Conservation (phyloP, 2,113 vertebrate species). For the Ranitomeya imitator region DNA sequence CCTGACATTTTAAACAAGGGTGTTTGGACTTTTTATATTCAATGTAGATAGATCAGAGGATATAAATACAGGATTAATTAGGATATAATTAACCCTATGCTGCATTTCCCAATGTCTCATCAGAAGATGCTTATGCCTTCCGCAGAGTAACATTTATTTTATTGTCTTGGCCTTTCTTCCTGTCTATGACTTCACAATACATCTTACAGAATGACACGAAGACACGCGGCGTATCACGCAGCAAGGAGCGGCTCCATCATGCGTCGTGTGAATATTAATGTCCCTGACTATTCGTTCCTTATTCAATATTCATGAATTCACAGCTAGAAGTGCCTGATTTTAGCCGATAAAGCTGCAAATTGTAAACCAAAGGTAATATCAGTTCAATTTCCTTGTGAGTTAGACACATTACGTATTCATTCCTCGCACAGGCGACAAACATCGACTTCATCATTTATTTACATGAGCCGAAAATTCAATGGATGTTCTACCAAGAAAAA, state of each 20-base stretch:
- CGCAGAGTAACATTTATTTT: neutral
- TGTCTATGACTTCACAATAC: neutral
- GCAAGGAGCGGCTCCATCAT: neutral
- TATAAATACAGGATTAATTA: too few relatives aligned
- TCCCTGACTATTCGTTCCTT: neutral
- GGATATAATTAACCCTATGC: too few relatives aligned
- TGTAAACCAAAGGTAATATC: conserved; percentile 30
- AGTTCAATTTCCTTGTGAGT: conserved; percentile 10
- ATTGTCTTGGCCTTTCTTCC: neutral
- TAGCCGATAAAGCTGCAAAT: conserved; percentile 21
- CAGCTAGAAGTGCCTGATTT: conserved; percentile 27
- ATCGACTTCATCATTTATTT: conserved; percentile 28
- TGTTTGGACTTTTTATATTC: too few relatives aligned
- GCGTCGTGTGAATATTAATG: conserved; percentile 19
- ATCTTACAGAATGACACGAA: neutral
- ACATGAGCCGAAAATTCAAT: neutral
- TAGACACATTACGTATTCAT: conserved; percentile 23
- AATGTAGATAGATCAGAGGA: too few relatives aligned
- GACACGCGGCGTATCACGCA: neutral
- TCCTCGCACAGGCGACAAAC: neutral
- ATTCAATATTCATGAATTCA: conserved; percentile 18
- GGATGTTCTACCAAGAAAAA: neutral
- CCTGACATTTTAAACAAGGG: too few relatives aligned
- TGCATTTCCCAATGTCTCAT: neutral
- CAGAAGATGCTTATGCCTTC: neutral